Percentiles rank a stretch among this genome's conserved stretches.
Evolutionary conservation across 2,113 vertebrate genomes (phyloP).

Genomic region (Hoplias malabaricus): DNA sequence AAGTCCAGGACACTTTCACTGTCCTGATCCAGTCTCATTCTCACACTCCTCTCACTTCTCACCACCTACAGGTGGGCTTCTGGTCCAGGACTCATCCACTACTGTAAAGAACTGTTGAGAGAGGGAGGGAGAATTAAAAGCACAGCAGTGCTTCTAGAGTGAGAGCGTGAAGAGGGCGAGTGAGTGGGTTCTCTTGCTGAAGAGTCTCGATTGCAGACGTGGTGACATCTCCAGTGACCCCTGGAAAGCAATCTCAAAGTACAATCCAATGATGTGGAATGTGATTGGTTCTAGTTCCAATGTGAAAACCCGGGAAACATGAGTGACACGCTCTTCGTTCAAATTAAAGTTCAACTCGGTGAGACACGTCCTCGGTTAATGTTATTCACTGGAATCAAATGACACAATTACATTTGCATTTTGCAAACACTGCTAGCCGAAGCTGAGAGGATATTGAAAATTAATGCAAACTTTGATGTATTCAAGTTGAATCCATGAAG

Average conservation of each 20-base stretch:
- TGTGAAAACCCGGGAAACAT: not conserved
- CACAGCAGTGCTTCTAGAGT: not conserved
- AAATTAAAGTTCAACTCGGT: not conserved
- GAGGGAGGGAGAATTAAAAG: not conserved
- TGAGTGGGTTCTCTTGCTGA: not conserved
- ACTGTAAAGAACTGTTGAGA: not conserved
- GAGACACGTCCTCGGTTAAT: not conserved
- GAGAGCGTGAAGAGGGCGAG: not conserved
- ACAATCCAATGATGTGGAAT: not conserved
- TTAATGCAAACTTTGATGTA: not conserved
- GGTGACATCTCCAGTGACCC: slow-evolving; percentile 5
- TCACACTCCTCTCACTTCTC: not conserved
- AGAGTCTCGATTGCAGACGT: not conserved
- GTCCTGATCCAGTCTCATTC: not conserved
- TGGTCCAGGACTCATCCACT: not conserved
- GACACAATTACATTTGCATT: not conserved
- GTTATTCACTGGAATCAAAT: not conserved
- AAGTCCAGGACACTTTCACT: not conserved
- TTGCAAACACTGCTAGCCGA: not conserved
- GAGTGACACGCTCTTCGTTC: not conserved
- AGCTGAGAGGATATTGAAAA: not conserved
- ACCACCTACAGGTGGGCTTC: not conserved
- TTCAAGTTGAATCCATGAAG: not conserved
- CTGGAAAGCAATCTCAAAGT: not conserved
- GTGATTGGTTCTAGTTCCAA: not conserved